Evolutionary conservation across 2,113 vertebrate genomes (phyloP).

Genomic region (Cariama cristata): DNA sequence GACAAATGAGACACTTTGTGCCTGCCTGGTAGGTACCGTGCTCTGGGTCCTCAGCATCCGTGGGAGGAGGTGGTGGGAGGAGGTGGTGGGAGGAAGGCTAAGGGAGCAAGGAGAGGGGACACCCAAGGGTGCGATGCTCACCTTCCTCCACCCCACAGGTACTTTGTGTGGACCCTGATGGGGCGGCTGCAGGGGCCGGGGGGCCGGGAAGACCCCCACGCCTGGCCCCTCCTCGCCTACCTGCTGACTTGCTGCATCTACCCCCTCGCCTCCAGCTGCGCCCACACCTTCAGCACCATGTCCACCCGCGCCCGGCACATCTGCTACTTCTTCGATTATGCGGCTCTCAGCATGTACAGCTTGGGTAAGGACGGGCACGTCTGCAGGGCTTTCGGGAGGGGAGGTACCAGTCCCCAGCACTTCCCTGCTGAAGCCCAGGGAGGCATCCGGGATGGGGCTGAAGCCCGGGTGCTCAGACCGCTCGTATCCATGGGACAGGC

Average conservation of each 20-base stretch:
- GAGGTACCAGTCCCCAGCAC: neutral
- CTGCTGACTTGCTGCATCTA: conserved; percentile 85
- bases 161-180: conserved; percentile 84
- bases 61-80: neutral
- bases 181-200: conserved; percentile 69
- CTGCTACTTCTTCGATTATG: conserved; percentile 90
- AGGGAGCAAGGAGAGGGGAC: neutral
- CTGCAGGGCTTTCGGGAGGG: accelerated
- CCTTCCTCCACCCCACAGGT: conserved; percentile 72
- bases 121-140: neutral
- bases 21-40: conserved; percentile 83
- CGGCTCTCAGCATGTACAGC: conserved; percentile 84
- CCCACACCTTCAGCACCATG: conserved; percentile 89
- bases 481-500: neutral
- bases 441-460: neutral
- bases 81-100: too few species aligned
- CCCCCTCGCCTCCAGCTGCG: conserved; percentile 86
- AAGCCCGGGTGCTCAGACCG: neutral
- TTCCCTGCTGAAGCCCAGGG: neutral
- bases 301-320: conserved; percentile 80
- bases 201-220: conserved; percentile 72
- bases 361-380: conserved; percentile 72
- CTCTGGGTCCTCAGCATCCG: neutral
- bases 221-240: conserved; percentile 84
- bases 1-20: conserved; percentile 93